Percentiles rank a stretch among this genome's conserved stretches.
Conservation (phyloP, 35 echinoderm and acorn worm species). For the Amphiura filiformis region DNA sequence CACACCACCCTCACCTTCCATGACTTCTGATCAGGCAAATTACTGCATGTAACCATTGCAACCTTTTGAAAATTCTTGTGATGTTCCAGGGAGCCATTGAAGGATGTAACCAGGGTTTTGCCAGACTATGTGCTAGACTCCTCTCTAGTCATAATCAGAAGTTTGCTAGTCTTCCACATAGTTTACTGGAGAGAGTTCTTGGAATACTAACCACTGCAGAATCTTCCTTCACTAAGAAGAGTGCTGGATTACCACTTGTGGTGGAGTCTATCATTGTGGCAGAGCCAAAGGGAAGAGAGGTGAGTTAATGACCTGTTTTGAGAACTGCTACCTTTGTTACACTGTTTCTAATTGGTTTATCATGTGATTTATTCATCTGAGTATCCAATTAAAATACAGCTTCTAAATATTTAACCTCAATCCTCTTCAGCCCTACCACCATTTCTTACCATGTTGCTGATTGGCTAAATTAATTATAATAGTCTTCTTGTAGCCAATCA, state of each 20-base stretch:
- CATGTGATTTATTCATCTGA: too few relatives aligned
- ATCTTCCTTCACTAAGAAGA: conserved; percentile 87
- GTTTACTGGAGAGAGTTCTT: conserved; percentile 47
- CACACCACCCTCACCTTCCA: too few relatives aligned
- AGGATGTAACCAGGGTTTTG: conserved; percentile 69
- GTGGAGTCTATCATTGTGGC: conserved; percentile 79
- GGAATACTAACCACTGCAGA: conserved; percentile 38
- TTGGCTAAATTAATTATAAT: too few relatives aligned
- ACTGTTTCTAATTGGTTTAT: too few relatives aligned
- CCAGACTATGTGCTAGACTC: conserved; percentile 62
- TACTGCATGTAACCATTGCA: too few relatives aligned
- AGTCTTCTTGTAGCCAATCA: too few relatives aligned
- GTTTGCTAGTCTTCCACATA: conserved; percentile 49
- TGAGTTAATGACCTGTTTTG: background rate
- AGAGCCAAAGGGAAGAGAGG: conserved; percentile 87
- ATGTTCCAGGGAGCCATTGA: conserved; percentile 91
- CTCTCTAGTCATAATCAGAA: conserved; percentile 50
- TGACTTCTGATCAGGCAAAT: too few relatives aligned
- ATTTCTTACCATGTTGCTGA: too few relatives aligned
- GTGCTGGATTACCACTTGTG: conserved; percentile 83
- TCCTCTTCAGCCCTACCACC: too few relatives aligned
- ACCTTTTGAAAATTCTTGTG: too few relatives aligned
- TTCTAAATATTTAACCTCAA: too few relatives aligned
- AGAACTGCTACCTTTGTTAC: background rate
- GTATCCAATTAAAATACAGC: too few relatives aligned